Percentiles rank a stretch among this genome's conserved stretches.
Evolutionary conservation across 2,113 vertebrate genomes (phyloP).

Genomic region (Paramormyrops kingsleyae): DNA sequence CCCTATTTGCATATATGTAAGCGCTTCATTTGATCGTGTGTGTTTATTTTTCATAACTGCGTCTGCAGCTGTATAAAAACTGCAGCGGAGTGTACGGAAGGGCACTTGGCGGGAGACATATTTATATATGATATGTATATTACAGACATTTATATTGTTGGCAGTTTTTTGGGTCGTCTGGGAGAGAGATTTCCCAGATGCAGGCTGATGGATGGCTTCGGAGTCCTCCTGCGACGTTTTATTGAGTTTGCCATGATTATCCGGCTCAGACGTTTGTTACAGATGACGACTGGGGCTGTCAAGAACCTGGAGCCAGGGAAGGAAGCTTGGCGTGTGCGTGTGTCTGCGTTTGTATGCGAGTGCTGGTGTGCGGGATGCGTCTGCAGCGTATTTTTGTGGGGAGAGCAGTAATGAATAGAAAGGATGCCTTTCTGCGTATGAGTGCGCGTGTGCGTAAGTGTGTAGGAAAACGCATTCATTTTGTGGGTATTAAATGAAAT

Average conservation of each 20-base stretch:
- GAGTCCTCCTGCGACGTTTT: conserved; percentile 88
- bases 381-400: background rate
- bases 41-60: conserved; percentile 45
- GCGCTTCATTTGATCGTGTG: conserved; percentile 50
- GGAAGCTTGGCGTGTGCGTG: conserved; percentile 24
- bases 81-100: background rate
- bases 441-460: background rate
- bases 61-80: conserved; percentile 21
- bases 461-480: background rate
- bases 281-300: conserved; percentile 79
- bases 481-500: background rate
- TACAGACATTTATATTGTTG: conserved; percentile 99
- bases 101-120: conserved; percentile 54
- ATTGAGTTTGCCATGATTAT: conserved; percentile 99
- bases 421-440: background rate
- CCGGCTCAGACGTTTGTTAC: conserved; percentile 86
- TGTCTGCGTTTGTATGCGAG: conserved; percentile 1
- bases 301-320: conserved; percentile 51
- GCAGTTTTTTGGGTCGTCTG: conserved; percentile 74
- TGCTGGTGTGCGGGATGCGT: conserved; percentile 1
- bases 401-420: conserved; percentile 4
- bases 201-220: conserved; percentile 86
- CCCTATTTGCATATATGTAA: conserved; percentile 62
- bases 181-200: conserved; percentile 91
- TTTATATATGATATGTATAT: conserved; percentile 87